These are phyloP conservation scores for Sarcophaga bullata DNA, from an alignment of 1,140 invertebrate genomes.

Conservation along the genomic window DNA sequence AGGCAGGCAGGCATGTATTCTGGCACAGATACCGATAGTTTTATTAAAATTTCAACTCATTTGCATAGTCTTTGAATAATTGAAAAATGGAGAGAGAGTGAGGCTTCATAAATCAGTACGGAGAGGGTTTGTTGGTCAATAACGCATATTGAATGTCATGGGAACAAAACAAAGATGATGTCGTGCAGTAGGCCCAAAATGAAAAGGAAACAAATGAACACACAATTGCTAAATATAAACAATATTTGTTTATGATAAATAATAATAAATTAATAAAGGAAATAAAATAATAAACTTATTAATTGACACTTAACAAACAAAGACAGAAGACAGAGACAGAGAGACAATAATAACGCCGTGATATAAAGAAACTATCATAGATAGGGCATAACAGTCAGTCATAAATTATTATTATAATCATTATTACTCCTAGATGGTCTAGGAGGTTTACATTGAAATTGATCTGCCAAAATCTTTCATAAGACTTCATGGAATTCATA, in stretches of 20 bases:
- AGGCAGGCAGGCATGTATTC: neutral
- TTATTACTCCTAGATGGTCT: no score
- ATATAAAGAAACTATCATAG: no score
- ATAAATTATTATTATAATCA: no score
- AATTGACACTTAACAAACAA: slow-evolving; percentile 29
- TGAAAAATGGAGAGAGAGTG: neutral
- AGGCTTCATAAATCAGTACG: neutral
- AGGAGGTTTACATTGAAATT: no score
- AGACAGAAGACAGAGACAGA: no score
- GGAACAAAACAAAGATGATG: neutral
- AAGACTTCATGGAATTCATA: no score
- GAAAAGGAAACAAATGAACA: neutral
- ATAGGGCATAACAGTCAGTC: no score
- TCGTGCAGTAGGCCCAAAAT: neutral
- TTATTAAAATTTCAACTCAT: no score
- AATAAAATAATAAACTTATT: neutral
- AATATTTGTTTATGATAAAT: neutral
- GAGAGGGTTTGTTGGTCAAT: neutral
- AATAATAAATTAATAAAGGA: neutral
- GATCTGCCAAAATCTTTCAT: no score
- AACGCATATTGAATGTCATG: neutral
- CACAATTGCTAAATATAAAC: neutral
- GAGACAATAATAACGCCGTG: no score
- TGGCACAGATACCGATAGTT: neutral
- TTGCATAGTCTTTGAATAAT: neutral